Base-by-base conservation (phyloP, 1,140 invertebrate species). In the Pollicipes pollicipes region DNA sequence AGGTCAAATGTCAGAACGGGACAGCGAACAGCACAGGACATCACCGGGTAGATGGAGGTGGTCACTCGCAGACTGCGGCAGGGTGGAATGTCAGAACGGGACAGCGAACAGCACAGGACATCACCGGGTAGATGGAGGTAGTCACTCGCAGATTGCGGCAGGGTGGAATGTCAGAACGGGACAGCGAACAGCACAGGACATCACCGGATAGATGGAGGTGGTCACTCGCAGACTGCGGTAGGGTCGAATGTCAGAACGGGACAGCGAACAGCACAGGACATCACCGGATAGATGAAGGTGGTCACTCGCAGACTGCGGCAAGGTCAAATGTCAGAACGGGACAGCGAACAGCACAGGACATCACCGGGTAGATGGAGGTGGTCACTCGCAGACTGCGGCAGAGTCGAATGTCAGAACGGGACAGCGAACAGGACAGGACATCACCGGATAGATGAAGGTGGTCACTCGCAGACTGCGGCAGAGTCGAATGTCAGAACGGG, bases 11-110 rank as follows among this genome's bases (percentile, higher is more conserved):
- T 4, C 26, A 6, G 58, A 69, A n/a, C n/a, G n/a, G n/a, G n/a
- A n/a, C n/a, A n/a, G n/a, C n/a, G n/a, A n/a, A n/a, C n/a, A n/a
- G n/a, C n/a, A n/a, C n/a, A n/a, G n/a, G 92, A 95, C 17, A 95
- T 95, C 70, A 98, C 90, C 1, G 95, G 94, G 78, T 95, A 97
- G n/a, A 94, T 90, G 0, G 94, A 96, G 10, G 94, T 97, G 3
- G 93, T 97, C 31, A 98, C 93, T 71, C 89, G 84, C 1, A 98
- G 81, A 77, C 94, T 97, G 82, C 45, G 78, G 75, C 29, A 72
- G 76, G 77, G 78, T 77, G 27, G 13, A 70, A 17, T 63, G 32
- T 4, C 26, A 6, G 58, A 69, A n/a, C n/a, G n/a, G n/a, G n/a
- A n/a, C n/a, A n/a, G n/a, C n/a, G n/a, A n/a, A n/a, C n/a, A n/a